A percentile compares a stretch with the other conserved stretches of the same genome.
Evolutionary conservation across 2,113 vertebrate genomes (phyloP).

Genomic region (Oncorhynchus clarkii): DNA sequence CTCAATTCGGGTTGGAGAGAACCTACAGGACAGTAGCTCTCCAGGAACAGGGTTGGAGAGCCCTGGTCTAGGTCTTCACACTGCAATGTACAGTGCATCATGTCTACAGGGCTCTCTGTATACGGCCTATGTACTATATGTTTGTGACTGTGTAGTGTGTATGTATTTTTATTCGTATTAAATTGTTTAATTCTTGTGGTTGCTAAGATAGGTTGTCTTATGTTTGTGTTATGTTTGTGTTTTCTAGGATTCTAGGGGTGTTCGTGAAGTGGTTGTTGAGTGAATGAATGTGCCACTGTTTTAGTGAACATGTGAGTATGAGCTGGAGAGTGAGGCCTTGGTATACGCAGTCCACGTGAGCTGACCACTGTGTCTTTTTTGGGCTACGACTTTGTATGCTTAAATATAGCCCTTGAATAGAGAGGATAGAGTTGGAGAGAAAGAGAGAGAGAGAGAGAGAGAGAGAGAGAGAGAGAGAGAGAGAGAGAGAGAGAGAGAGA

Average conservation of each 20-base stretch:
- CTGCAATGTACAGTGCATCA: too few species aligned
- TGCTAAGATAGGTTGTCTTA: neutral
- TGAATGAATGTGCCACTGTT: neutral
- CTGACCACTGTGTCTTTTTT: conserved; percentile 51
- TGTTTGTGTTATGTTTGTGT: conserved; percentile 15
- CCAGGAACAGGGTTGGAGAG: too few species aligned
- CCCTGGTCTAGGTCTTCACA: too few species aligned
- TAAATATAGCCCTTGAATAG: conserved; percentile 57
- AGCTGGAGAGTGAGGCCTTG: neutral
- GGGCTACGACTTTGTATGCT: conserved; percentile 52
- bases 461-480: neutral
- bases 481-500: neutral
- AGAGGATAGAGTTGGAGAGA: neutral
- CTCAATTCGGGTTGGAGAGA: too few species aligned
- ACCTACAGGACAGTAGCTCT: too few species aligned
- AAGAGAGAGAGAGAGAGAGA: neutral
- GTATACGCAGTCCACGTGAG: conserved; percentile 37
- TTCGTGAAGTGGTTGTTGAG: neutral
- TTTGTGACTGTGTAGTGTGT: conserved; percentile 9
- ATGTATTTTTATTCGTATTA: neutral
- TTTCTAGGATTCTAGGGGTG: too few species aligned
- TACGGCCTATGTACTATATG: neutral
- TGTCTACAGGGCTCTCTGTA: neutral
- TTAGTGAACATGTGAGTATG: neutral
- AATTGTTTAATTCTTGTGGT: neutral